A percentile compares a stretch with the other conserved stretches of the same genome.
Evolutionary conservation across 2,113 vertebrate species (phyloP).

Genomic region (Bufo bufo): DNA sequence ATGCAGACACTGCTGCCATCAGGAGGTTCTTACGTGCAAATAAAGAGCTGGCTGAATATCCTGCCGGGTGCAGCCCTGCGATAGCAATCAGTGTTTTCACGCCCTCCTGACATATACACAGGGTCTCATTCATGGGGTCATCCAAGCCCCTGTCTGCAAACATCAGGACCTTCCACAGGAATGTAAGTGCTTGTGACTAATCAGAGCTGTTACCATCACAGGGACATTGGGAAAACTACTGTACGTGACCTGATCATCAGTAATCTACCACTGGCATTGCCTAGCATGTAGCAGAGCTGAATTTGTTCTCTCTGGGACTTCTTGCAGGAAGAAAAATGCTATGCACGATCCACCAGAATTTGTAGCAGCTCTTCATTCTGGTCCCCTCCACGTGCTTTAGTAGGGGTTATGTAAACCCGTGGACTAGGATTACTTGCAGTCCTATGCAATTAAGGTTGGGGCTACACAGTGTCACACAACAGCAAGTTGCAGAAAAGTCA

Average conservation of each 20-base stretch:
- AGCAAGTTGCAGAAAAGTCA: no score
- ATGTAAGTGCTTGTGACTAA: background rate
- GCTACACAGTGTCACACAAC: no score
- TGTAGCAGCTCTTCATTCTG: background rate
- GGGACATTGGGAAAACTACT: background rate
- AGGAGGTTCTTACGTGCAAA: conserved; percentile 47
- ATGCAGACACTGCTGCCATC: conserved; percentile 54
- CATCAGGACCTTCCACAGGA: background rate
- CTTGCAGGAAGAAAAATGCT: background rate
- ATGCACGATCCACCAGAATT: background rate
- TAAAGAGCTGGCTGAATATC: background rate
- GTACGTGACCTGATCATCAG: background rate
- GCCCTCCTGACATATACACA: background rate
- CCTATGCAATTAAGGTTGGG: background rate
- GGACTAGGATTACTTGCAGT: background rate
- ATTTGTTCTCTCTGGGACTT: background rate
- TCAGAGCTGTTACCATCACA: background rate
- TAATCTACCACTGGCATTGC: background rate
- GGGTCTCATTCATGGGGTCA: background rate
- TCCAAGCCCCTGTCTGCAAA: background rate
- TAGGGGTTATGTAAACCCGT: background rate
- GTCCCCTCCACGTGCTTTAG: background rate
- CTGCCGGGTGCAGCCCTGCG: background rate
- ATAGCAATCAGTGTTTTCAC: background rate
- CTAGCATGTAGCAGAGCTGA: background rate